phyloP scores from a whole-genome alignment of 2,113 vertebrate species.

The Myrmophylax atrothorax region DNA sequence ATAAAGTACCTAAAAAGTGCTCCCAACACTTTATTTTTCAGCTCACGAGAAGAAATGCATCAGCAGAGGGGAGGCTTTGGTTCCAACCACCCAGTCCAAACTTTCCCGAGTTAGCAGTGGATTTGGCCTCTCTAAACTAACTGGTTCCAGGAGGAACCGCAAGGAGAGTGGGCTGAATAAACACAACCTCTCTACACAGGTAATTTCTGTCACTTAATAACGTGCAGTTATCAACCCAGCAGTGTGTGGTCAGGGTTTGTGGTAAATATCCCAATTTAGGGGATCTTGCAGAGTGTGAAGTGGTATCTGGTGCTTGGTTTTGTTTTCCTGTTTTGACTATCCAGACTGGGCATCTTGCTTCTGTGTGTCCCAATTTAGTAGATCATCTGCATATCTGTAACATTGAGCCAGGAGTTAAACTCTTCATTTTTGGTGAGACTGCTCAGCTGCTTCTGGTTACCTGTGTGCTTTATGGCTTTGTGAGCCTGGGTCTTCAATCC shows the following conservation, averaged over 20 bases:
- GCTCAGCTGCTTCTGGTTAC: neutral
- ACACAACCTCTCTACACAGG: slow-evolving; percentile 94
- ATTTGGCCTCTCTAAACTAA: slow-evolving; percentile 97
- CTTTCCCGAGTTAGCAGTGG: slow-evolving; percentile 96
- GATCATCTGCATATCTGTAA: neutral
- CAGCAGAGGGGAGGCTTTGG: slow-evolving; percentile 89
- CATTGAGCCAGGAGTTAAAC: neutral
- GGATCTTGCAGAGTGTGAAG: neutral
- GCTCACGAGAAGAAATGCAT: slow-evolving; percentile 96
- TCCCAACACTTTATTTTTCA: slow-evolving; percentile 32
- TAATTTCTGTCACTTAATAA: slow-evolving; percentile 34
- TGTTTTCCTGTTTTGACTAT: neutral
- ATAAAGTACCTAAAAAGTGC: neutral
- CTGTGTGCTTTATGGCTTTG: neutral
- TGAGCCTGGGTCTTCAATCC: neutral
- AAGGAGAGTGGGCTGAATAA: slow-evolving; percentile 93
- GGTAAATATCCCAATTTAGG: neutral
- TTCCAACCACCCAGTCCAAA: slow-evolving; percentile 90
- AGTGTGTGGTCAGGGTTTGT: neutral
- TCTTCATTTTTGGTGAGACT: accelerated
- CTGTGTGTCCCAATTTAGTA: neutral
- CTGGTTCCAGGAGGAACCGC: slow-evolving; percentile 91
- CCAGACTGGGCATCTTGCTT: neutral
- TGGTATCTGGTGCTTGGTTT: neutral
- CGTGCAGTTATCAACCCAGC: neutral